Conservation (phyloP, 2,888 invertebrate genomes). For the Malachius bipustulatus region DNA sequence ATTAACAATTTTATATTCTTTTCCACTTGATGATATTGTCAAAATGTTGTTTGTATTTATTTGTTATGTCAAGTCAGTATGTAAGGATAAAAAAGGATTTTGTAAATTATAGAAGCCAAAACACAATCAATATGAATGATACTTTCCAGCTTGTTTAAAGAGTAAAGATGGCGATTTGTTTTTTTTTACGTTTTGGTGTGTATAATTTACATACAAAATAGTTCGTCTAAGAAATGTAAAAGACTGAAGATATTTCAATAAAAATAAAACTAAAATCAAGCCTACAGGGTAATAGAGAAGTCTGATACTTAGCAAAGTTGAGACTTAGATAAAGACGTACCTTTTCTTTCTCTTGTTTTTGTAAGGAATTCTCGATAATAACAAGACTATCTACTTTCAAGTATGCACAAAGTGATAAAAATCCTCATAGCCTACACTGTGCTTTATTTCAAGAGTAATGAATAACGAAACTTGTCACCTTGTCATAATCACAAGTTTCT, state of each 20-base stretch:
- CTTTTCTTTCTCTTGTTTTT: too few relatives aligned
- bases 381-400: constrained; percentile 9
- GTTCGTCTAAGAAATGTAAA: not conserved
- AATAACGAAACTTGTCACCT: too few relatives aligned
- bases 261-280: not conserved
- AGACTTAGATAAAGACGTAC: not conserved
- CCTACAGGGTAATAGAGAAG: constrained; percentile 3
- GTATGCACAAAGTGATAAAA: constrained; percentile 16
- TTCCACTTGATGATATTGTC: too few relatives aligned
- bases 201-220: not conserved
- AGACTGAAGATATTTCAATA: not conserved
- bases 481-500: too few relatives aligned
- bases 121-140: too few relatives aligned
- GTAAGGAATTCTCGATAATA: too few relatives aligned
- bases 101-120: not conserved
- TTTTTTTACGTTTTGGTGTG: too few relatives aligned
- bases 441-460: constrained; percentile 14
- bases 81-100: constrained; percentile 1
- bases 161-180: too few relatives aligned
- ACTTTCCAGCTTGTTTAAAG: too few relatives aligned
- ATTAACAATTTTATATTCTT: too few relatives aligned
- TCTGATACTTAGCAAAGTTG: not conserved
- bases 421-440: constrained; percentile 20
- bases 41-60: too few relatives aligned
- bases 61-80: not conserved